Conservation (phyloP, 2,113 vertebrate species). For the Ceyx melanurus region DNA sequence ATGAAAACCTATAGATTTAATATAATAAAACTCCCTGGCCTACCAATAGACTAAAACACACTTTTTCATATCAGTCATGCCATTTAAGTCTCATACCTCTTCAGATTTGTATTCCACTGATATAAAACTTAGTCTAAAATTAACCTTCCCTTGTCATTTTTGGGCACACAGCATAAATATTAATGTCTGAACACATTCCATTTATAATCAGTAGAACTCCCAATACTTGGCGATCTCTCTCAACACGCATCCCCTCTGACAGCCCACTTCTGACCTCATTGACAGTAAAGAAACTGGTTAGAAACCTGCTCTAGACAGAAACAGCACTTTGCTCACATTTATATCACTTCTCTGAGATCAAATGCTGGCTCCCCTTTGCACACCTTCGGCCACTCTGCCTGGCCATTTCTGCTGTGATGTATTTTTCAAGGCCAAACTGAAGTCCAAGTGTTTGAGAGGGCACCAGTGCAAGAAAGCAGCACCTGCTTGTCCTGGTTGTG, state of each 20-base stretch:
- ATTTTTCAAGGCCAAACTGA: background rate
- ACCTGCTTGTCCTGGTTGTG: background rate
- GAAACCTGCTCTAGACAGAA: background rate
- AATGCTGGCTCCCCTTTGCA: background rate
- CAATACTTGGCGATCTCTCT: background rate
- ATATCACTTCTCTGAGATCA: background rate
- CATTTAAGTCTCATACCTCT: background rate
- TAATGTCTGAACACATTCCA: background rate
- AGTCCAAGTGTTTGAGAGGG: background rate
- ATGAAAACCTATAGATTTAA: background rate
- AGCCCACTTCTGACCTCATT: background rate
- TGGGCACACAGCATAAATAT: background rate
- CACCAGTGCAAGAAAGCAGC: background rate
- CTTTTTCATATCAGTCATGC: background rate
- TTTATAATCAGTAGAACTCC: background rate
- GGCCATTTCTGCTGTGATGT: background rate
- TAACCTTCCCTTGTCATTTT: background rate
- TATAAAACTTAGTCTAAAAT: background rate
- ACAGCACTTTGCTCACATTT: background rate
- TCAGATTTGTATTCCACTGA: background rate
- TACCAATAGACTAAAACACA: background rate
- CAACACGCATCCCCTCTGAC: background rate
- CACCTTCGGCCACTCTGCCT: background rate
- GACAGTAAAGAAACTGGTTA: background rate
- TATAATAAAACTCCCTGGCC: background rate